Evolutionary conservation across 1,140 invertebrate species (phyloP), one percentile per base, ranked within the genome.

Genomic region (Hyles euphorbiae): DNA sequence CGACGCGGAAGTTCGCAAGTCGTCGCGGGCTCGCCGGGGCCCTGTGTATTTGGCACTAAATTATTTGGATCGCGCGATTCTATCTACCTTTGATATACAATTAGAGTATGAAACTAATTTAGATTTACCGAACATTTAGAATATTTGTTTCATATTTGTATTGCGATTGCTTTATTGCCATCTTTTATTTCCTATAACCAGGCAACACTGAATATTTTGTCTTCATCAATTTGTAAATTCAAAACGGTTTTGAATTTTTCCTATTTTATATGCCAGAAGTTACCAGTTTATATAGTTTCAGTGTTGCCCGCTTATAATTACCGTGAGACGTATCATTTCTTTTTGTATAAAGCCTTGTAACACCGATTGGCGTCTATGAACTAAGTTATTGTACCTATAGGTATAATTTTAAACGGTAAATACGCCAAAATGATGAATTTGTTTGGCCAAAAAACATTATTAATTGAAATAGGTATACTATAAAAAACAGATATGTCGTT

Each of bases 401-500:
- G 48, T 68, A 67, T 67, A 67, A 48, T 47, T 72, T 66, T 57
- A 66, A 73, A 54, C 52, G 69, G 70, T 76, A 76, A 74, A 76
- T 65, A 71, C 69, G 72, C 76, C 71, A 81, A 83, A 72, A 78
- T 63, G 63, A 65, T 69, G 55, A 59, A 66, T 62, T 72, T 70
- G 59, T 70, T 72, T 73, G 68, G 71, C 63, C 67, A 68, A 72
- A 22, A 61, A 61, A 66, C n/a, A 8, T 58, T 66, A 63, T 65
- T 58, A 61, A 70, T 73, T 74, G 67, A 63, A 70, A 61, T 70
- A 72, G 66, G 65, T 76, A 79, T 63, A 72, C 67, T 81, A 82
- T 76, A 81, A 83, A 72, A 87, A 85, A 76, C 80, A 83, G 84
- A 87, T 87, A 85, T 87, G 82, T 87, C 76, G 67, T 80, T 77